These are phyloP conservation scores for Coranthus polyacanthus DNA, from an alignment of 2,797 vertebrate genomes.

Conservation along the genomic window DNA sequence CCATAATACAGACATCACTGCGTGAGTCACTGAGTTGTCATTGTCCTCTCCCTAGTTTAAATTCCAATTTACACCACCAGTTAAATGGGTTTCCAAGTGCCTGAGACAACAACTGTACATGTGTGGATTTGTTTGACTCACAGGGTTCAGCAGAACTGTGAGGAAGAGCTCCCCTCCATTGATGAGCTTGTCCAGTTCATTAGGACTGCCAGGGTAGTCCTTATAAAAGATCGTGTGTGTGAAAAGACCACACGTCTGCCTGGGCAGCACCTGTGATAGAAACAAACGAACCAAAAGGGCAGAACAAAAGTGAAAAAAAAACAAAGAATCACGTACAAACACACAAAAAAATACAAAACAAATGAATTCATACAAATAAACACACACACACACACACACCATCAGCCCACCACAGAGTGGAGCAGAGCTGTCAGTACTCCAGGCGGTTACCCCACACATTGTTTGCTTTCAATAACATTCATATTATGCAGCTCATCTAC, in stretches of 20 bases:
- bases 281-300: constrained; percentile 33
- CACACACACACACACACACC: constrained; percentile 17
- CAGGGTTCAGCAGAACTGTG: constrained; percentile 96
- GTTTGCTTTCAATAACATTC: constrained; percentile 82
- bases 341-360: constrained; percentile 29
- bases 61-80: constrained; percentile 52
- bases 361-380: constrained; percentile 48
- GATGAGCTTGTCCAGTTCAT: constrained; percentile 97
- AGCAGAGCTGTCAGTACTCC: constrained; percentile 58
- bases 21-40: constrained; percentile 50
- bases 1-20: constrained; percentile 18
- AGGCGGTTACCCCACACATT: constrained; percentile 73
- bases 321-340: constrained; percentile 13
- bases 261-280: constrained; percentile 90
- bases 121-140: constrained; percentile 81
- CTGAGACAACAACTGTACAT: constrained; percentile 33
- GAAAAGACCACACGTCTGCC: constrained; percentile 97
- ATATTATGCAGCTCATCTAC: constrained; percentile 82
- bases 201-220: constrained; percentile 96
- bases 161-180: constrained; percentile 98
- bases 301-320: neutral
- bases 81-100: constrained; percentile 40
- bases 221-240: constrained; percentile 99
- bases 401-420: constrained; percentile 48
- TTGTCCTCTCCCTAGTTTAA: constrained; percentile 40